Evolutionary conservation across 2,888 invertebrate genomes (phyloP).

Genomic region (Escarpia spicata): DNA sequence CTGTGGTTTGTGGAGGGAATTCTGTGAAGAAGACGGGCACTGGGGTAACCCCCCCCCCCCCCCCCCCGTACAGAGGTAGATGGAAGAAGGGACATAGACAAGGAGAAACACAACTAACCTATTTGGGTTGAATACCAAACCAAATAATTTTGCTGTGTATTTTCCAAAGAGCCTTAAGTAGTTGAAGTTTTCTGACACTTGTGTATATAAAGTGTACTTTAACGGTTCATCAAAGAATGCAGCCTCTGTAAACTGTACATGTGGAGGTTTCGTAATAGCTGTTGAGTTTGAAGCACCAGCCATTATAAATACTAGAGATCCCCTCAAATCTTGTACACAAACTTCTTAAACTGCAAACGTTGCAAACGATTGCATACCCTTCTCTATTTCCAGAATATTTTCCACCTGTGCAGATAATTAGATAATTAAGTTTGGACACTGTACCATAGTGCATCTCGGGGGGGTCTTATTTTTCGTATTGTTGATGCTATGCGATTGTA

Average conservation of each 20-base stretch:
- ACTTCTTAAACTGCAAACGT: neutral
- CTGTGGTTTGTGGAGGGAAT: no score
- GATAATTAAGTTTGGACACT: neutral
- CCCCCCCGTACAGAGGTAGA: no score
- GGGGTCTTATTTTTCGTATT: neutral
- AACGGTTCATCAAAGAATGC: neutral
- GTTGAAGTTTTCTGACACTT: no score
- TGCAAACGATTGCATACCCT: neutral
- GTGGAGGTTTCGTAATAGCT: neutral
- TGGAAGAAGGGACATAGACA: no score
- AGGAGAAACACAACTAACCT: no score
- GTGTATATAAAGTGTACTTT: neutral
- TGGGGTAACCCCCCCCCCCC: no score
- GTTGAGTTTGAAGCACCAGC: neutral
- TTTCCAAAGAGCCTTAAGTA: no score
- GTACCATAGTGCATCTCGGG: neutral
- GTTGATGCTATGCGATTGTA: neutral
- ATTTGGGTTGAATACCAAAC: no score
- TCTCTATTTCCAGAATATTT: neutral
- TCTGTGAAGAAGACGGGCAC: no score
- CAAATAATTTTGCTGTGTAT: no score
- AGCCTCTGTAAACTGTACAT: neutral
- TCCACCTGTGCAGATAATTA: neutral
- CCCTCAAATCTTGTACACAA: neutral
- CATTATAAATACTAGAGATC: neutral